These are phyloP conservation scores for Eilema caniola DNA, from an alignment of 2,888 invertebrate genomes.

Conservation along the genomic window DNA sequence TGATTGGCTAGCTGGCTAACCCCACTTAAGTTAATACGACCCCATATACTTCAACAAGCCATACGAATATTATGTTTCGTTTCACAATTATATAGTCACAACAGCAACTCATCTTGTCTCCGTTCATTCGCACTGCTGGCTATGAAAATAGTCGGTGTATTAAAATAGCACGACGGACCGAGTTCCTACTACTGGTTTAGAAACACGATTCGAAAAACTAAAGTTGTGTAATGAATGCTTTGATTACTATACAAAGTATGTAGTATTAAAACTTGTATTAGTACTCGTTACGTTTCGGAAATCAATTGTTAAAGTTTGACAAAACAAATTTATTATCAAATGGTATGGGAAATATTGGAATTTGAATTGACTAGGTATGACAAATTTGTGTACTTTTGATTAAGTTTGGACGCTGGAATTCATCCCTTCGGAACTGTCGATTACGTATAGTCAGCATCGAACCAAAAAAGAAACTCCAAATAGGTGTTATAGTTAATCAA, in stretches of 20 bases:
- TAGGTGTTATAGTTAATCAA: no score
- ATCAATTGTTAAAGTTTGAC: neutral
- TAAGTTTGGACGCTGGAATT: no score
- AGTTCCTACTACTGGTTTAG: slow-evolving; percentile 1
- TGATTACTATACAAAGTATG: neutral
- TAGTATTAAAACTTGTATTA: neutral
- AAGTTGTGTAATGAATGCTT: neutral
- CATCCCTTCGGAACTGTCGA: no score
- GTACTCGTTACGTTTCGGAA: neutral
- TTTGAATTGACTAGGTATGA: neutral
- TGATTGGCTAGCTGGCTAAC: no score
- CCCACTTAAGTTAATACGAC: no score
- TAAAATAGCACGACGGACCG: slow-evolving; percentile 33
- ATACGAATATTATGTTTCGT: neutral
- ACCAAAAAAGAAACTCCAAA: no score
- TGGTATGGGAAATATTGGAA: neutral
- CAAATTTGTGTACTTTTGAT: no score
- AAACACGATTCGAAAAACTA: slow-evolving; percentile 10
- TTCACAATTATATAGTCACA: neutral
- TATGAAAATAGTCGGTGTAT: slow-evolving; percentile 39
- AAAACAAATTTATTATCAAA: neutral
- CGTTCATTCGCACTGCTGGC: slow-evolving; percentile 36
- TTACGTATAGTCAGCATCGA: no score
- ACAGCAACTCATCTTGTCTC: slow-evolving; percentile 7
- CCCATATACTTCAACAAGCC: neutral